Percentiles rank a stretch among this genome's conserved stretches.
These are phyloP conservation scores for Chaetops frenatus DNA, from an alignment of 2,113 vertebrate genomes.

Conservation along the genomic window DNA sequence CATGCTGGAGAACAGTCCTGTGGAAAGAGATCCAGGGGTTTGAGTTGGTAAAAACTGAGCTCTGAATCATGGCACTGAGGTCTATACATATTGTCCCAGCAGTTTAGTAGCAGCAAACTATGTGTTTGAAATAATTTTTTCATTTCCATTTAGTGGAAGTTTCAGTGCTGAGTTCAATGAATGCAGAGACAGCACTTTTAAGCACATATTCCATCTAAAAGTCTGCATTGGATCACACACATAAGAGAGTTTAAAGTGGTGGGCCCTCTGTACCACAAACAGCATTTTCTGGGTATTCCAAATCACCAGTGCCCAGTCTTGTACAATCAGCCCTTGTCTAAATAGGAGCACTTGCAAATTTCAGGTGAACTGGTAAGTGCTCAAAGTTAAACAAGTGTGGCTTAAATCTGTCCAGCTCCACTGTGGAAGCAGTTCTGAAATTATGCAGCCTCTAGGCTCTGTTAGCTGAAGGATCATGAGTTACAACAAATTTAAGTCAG, in stretches of 20 bases:
- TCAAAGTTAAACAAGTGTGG: neutral
- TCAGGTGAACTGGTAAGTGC: neutral
- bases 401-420: neutral
- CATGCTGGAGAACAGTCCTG: neutral
- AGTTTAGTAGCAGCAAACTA: neutral
- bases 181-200: neutral
- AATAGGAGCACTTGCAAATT: neutral
- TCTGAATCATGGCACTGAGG: neutral
- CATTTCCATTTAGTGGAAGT: neutral
- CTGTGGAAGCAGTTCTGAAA: neutral
- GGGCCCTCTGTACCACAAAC: neutral
- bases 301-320: neutral
- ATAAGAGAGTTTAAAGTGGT: neutral
- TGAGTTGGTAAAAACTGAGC: neutral
- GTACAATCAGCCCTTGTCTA: neutral
- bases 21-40: neutral
- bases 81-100: neutral
- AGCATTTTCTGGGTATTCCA: neutral
- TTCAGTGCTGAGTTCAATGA: neutral
- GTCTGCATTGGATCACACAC: neutral
- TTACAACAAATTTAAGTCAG: neutral
- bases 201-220: fast-evolving
- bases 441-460: neutral
- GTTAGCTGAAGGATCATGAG: neutral
- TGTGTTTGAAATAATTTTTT: neutral